Base-by-base conservation (phyloP, 2,797 vertebrate genomes). In the Danio kyathit region DNA sequence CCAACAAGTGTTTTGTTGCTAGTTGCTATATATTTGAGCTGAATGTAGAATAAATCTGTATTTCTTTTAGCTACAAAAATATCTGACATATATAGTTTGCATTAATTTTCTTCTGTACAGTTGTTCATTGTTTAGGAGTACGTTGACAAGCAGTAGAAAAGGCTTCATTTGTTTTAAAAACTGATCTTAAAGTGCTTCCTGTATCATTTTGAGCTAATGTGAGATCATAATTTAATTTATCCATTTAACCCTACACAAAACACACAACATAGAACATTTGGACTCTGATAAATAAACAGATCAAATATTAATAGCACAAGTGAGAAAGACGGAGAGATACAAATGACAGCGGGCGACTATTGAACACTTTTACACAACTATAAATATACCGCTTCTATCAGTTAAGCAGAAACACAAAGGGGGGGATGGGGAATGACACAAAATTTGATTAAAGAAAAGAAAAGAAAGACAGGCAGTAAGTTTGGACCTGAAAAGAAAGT, bases 161-260 rank as follows among this genome's bases (percentile, higher is more conserved):
- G 16, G 57, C 52, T 48, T 57, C 21, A 65, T 71, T 29, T 29
- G 29, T 29, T 83, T 76, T n/a, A 29, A 29, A 54, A 74, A 77
- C 69, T 46, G 4, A 40, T 73, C 59, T 75, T 79, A 83, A 86
- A 86, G 85, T 84, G 83, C 85, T 85, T 75, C 13, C 16, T 76
- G 85, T 76, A 14, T 74, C 48, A 69, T 79, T 75, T 43, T 60
- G 52, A 61, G 44, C 40, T 69, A 38, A 52, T 52, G 38, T 29
- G 63, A 7, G 43, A 49, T 56, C 41, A 19, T 74, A 38, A 79
- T 46, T 59, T 40, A 56, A 48, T 12, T 48, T 48, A 64, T 72
- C 61, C 7, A 64, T 56, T 80, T 44, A 48, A 51, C 59, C 17
- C 61, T 80, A 51, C 49, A 75, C 52, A 79, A 67, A 52, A 80